Evolutionary conservation across 2,797 vertebrate genomes (phyloP).

Genomic region (Petrocephalus schoutedeni): DNA sequence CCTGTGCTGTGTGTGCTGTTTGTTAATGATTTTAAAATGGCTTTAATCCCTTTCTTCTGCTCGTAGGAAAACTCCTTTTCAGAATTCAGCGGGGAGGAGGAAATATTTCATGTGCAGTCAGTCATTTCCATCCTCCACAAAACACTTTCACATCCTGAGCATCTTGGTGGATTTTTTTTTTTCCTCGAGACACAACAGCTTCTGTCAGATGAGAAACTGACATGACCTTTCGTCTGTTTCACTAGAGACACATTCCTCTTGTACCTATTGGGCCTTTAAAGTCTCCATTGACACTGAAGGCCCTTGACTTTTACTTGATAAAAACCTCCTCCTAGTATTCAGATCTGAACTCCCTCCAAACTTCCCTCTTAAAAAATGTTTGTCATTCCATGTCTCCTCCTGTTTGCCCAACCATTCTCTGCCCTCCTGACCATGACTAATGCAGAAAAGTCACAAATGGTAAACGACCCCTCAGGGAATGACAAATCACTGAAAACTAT

Average conservation of each 20-base stretch:
- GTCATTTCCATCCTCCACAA: neutral
- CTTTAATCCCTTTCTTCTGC: neutral
- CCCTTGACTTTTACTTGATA: neutral
- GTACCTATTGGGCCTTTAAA: neutral
- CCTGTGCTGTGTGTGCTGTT: neutral
- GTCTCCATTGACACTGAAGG: neutral
- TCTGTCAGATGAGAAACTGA: constrained; percentile 5
- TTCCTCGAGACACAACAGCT: neutral
- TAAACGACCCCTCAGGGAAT: constrained; percentile 8
- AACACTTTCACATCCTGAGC: neutral
- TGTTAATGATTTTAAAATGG: neutral
- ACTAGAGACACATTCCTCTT: neutral
- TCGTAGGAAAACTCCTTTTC: constrained; percentile 12
- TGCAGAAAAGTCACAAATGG: constrained; percentile 41
- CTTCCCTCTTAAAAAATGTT: constrained; percentile 1
- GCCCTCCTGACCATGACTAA: constrained; percentile 30
- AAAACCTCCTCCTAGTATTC: neutral
- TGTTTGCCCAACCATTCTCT: constrained; percentile 38
- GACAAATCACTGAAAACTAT: neutral
- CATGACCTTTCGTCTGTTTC: neutral
- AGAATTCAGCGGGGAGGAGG: neutral
- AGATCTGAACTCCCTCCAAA: neutral
- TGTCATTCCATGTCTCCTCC: constrained; percentile 35
- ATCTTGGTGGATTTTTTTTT: neutral
- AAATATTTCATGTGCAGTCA: neutral